Percentiles rank a stretch among this genome's conserved stretches.
Conservation (phyloP, 2,888 invertebrate species). For the Quadriops clusia region DNA sequence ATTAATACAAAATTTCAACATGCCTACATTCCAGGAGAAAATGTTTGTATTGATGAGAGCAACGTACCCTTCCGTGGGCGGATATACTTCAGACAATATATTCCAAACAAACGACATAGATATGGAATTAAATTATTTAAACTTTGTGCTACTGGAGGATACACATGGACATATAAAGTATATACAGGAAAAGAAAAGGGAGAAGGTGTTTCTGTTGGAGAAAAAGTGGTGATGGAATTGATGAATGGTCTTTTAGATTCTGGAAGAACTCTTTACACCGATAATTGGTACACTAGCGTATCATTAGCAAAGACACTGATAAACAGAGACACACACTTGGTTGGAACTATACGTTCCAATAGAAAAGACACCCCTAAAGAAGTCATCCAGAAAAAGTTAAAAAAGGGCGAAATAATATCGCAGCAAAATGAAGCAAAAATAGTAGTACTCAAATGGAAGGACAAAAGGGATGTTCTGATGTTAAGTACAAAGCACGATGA, state of each 20-base stretch:
- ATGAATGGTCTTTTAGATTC: slow-evolving; percentile 14
- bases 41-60: slow-evolving; percentile 18
- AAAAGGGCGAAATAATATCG: slow-evolving; percentile 12
- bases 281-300: slow-evolving; percentile 21
- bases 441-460: slow-evolving; percentile 23
- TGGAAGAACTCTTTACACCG: slow-evolving; percentile 17
- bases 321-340: slow-evolving; percentile 20
- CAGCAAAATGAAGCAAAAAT: slow-evolving; percentile 17
- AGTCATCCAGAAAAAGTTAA: slow-evolving; percentile 17
- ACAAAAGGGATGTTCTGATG: slow-evolving; percentile 24
- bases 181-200: slow-evolving; percentile 11
- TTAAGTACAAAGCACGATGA: slow-evolving; percentile 22
- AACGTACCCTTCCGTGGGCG: slow-evolving; percentile 12
- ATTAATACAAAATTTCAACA: slow-evolving; percentile 12
- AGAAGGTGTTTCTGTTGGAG: slow-evolving; percentile 2
- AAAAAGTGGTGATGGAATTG: slow-evolving; percentile 13
- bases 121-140: slow-evolving; percentile 14
- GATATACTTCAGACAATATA: slow-evolving; percentile 12
- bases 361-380: slow-evolving; percentile 21
- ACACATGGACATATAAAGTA: slow-evolving; percentile 10
- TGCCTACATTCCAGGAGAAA: slow-evolving; percentile 14
- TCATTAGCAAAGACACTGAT: slow-evolving; percentile 16
- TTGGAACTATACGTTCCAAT: slow-evolving; percentile 23
- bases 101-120: slow-evolving; percentile 11
- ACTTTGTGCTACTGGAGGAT: slow-evolving; percentile 10